These are phyloP conservation scores for Ethmia dodecea DNA, from an alignment of 2,888 invertebrate genomes.

Conservation along the genomic window DNA sequence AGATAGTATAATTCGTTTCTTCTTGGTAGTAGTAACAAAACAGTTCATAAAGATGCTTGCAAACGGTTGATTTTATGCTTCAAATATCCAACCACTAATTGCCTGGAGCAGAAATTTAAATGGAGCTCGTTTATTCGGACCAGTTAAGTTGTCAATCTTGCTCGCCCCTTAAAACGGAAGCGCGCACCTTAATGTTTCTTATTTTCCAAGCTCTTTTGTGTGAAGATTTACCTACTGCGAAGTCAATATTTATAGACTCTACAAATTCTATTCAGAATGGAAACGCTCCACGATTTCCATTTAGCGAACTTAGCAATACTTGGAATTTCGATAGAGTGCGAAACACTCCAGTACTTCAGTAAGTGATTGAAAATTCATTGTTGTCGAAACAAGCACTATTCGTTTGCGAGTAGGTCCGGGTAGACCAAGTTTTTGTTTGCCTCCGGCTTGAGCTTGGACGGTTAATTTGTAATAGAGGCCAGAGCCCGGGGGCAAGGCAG, in stretches of 20 bases:
- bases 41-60: too few species aligned
- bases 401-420: neutral
- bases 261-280: constrained; percentile 6
- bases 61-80: too few species aligned
- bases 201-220: neutral
- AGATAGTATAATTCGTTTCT: too few species aligned
- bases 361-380: constrained; percentile 48
- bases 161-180: too few species aligned
- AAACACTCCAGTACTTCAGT: constrained; percentile 7
- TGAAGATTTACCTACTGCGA: constrained; percentile 2
- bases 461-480: too few species aligned
- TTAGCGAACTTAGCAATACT: constrained; percentile 17
- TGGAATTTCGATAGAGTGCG: constrained; percentile 10
- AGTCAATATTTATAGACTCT: constrained; percentile 11
- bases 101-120: too few species aligned
- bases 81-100: too few species aligned
- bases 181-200: neutral
- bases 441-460: constrained; percentile 1
- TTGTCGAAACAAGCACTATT: constrained; percentile 23
- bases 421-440: neutral
- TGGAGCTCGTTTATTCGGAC: too few species aligned
- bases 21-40: too few species aligned
- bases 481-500: too few species aligned
- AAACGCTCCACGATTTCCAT: constrained; percentile 17
- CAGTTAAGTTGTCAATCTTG: too few species aligned